Base-by-base conservation (phyloP, 2,113 vertebrate species). In the Campylomormyrus numenius region DNA sequence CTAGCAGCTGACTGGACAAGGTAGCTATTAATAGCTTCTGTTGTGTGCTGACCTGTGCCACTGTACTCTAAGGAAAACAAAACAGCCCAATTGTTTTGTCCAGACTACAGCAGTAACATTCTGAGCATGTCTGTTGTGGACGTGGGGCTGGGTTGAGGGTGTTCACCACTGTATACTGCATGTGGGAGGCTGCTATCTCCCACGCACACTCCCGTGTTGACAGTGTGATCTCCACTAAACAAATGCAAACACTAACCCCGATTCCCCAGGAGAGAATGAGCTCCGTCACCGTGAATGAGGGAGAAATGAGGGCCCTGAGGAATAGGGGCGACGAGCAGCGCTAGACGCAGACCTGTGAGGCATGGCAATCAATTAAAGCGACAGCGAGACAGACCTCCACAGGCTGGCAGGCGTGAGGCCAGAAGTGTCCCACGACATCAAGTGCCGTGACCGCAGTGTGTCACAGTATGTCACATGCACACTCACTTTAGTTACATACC, bases 1-100 rank as follows among this genome's bases (percentile, higher is more conserved):
- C 24, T 31, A 21, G 24, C 84, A 86, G 84, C 84, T 49, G 84
- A 86, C 84, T 86, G 35, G 74, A 80, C 74, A 80, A 80, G 74
- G 74, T 17, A 42, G 42, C 74, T 80, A 80, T 80, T 80, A 80
- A 80, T 80, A 80, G 74, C 31, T 42, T 80, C 74, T 42, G 35
- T 42, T 42, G 74, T 42, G 17, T 6, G 6, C 74, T 80, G 74
- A 80, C 74, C 74, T 42, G 74, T 42, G 35, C 74, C 74, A 19
- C 74, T 80, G 15, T 21, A 80, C 31, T 80, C 74, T 39, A 80
- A 39, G 74, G 74, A 42, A 80, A 39, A 39, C 31, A 80, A 80
- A 80, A 80, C 35, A 42, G 35, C 74, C 35, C 35, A 39, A 15
- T 7, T 80, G 74, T 80, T 80, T 42, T 42, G 74, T 42, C 74